Base-by-base conservation (phyloP, 2,113 vertebrate genomes). In the Hemiprocne comata region DNA sequence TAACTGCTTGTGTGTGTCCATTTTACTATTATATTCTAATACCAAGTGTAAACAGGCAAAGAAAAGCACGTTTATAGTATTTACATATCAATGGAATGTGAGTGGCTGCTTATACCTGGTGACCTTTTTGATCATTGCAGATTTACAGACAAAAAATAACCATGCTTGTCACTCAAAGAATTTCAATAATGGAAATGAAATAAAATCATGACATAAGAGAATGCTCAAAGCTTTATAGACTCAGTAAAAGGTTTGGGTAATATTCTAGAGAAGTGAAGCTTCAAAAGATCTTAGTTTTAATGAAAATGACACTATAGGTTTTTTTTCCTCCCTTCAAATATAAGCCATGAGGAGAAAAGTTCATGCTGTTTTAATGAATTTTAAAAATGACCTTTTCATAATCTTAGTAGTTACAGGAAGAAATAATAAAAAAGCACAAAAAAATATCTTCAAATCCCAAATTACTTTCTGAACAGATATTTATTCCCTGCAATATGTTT, bases 401-500 rank as follows among this genome's bases (percentile, higher is more conserved):
- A 48, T 93, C 20, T 9, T 40, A 51, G 44, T 42, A 81, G n/a
- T 80, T 92, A 64, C 33, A 74, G 73, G 18, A 86, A 73, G 60
- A 81, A 86, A 71, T 74, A 14, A 48, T 67, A 19, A 86, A 85
- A 76, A 87, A 64, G 3, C 58, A 54, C 21, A 71, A 78, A 90
- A 90, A 91, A 85, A 42, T 48, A 53, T 33, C n/a, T 84, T 79
- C 34, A 58, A 84, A 62, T 65, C n/a, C 26, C 50, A 70, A 44
- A 79, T 73, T 10, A 44, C 42, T 60, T 93, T 62, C 38, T 66
- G 76, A 81, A 36, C 34, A 83, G 51, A 15, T 86, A 81, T 76
- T 87, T 95, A 74, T 84, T 90, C 34, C 17, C 33, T 92, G 87
- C 70, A 78, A 69, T 74, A 81, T 78, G 53, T 78, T 81, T 93